Base-by-base conservation (phyloP, 2,888 invertebrate species). In the Patella pellucida region DNA sequence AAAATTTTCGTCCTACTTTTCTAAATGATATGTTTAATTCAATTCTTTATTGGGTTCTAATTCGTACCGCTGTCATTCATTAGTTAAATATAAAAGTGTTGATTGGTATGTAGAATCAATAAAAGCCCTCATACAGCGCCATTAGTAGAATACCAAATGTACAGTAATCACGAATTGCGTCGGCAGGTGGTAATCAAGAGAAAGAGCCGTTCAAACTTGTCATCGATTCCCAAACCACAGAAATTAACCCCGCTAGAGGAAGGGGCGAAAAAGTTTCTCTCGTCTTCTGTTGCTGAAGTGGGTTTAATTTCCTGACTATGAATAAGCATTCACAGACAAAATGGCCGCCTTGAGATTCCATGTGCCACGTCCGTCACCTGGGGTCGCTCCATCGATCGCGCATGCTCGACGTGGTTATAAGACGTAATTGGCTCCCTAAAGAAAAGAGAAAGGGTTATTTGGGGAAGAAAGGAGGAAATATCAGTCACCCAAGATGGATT, bases 261-360 rank as follows among this genome's bases (percentile, higher is more conserved):
- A 62, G 23, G 62, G 62, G 62, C 62, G 19, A 62, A 62, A 62
- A 62, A 23, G 23, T 62, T 23, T 62, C 62, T 62, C 62, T 23
- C 62, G 23, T 62, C 62, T 23, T 62, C 62, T 62, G 19, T 23
- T 23, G 11, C 23, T 62, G 23, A 62, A 62, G 62, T 62, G 23
- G 19, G 19, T 23, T 62, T 62, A 11, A 62, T 62, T 62, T 62
- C 62, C 62, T 62, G 62, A 62, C 62, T 62, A 62, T 62, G 62
- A 62, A 62, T 62, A 62, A 62, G 62, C 23, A 62, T 62, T 62
- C 62, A 62, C 62, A 62, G 62, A 62, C 62, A 62, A 62, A 62
- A 62, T 62, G 62, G 62, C 62, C 62, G 62, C 14, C 62, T 62
- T 23, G 62, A 62, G 62, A 62, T 62, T 62, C 62, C 62, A 62